Conservation (phyloP, 2,797 vertebrate genomes). For the Takifugu ocellatus region DNA sequence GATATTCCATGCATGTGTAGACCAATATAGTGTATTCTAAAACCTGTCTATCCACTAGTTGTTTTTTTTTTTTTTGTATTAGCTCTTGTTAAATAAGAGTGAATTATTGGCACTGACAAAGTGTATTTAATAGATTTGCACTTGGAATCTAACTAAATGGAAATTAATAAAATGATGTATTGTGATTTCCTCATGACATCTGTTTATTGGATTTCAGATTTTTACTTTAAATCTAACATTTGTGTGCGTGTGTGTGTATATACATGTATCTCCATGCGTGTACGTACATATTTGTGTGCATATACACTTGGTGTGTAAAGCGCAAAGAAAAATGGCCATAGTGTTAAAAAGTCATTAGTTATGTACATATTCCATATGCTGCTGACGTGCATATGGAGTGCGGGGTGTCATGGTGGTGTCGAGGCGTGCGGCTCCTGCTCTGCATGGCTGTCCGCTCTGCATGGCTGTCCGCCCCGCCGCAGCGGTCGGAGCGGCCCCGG, state of each 20-base stretch:
- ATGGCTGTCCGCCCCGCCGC: slow-evolving; percentile 51
- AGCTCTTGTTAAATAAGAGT: slow-evolving; percentile 18
- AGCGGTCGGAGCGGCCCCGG: slow-evolving; percentile 10
- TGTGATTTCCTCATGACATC: no score
- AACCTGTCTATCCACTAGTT: slow-evolving; percentile 8
- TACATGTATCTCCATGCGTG: background rate
- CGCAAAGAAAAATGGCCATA: background rate
- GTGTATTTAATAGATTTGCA: background rate
- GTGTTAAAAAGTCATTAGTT: background rate
- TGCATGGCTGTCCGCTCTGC: slow-evolving; percentile 51
- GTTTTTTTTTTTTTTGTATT: background rate
- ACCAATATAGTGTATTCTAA: slow-evolving; percentile 5
- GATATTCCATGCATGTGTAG: background rate
- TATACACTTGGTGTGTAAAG: background rate
- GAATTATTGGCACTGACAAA: slow-evolving; percentile 1
- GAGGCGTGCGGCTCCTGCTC: background rate
- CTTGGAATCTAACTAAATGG: background rate
- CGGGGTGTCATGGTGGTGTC: background rate
- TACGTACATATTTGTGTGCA: background rate
- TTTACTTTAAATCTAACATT: background rate
- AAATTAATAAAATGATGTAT: background rate
- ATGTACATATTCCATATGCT: background rate
- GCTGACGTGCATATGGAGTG: background rate
- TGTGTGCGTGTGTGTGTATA: background rate
- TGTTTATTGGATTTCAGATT: no score